phyloP scores from a whole-genome alignment of 2,797 vertebrate species.

The Chelonia mydas region DNA sequence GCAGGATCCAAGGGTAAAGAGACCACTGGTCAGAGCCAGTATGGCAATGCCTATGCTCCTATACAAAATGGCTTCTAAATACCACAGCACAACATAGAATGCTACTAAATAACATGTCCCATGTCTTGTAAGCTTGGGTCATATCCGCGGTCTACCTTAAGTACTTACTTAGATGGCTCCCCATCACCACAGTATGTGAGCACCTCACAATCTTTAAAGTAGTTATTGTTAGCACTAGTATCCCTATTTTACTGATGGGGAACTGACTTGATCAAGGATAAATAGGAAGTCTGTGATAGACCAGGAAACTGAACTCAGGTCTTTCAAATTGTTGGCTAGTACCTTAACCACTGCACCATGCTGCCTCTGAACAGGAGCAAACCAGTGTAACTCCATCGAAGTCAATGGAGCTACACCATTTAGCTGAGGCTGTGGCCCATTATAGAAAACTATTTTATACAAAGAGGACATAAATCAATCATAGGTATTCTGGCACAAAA shows the following conservation, averaged over 20 bases:
- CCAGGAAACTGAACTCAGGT: not conserved
- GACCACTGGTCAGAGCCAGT: not conserved
- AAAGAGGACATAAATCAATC: slow-evolving; percentile 26
- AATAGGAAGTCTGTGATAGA: not conserved
- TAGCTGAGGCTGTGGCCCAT: slow-evolving; percentile 11
- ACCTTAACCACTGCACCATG: not conserved
- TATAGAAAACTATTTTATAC: slow-evolving; percentile 14
- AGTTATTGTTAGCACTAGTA: not conserved
- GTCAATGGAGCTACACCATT: not conserved
- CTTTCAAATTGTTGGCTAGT: not conserved
- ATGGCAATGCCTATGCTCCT: not conserved
- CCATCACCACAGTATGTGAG: not conserved
- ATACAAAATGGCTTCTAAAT: not conserved
- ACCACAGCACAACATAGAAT: not conserved
- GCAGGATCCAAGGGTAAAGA: not conserved
- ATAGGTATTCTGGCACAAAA: slow-evolving; percentile 43
- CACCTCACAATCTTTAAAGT: not conserved
- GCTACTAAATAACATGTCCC: not conserved
- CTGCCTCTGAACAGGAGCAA: not conserved
- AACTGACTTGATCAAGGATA: not conserved
- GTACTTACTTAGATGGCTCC: not conserved
- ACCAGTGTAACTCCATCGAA: not conserved
- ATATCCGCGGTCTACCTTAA: not conserved
- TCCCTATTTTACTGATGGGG: not conserved
- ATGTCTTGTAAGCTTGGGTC: not conserved